A percentile compares a stretch with the other conserved stretches of the same genome.
Conservation (phyloP, 1,140 invertebrate genomes). For the Apis dorsata region DNA sequence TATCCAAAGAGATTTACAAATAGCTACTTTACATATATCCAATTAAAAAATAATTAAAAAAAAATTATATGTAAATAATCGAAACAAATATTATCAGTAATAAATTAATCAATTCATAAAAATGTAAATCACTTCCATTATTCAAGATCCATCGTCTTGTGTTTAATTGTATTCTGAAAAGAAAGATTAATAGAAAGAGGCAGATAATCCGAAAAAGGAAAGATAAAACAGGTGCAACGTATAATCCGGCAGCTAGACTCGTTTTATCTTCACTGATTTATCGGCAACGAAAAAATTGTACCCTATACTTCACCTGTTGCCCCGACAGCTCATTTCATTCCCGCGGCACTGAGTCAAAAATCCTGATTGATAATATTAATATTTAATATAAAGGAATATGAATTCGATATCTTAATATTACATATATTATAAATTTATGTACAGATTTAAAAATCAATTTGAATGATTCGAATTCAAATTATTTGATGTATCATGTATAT, state of each 20-base stretch:
- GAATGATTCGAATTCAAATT: too few relatives aligned
- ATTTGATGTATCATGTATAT: too few relatives aligned
- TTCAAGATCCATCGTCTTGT: not conserved
- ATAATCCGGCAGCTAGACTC: conserved; percentile 38
- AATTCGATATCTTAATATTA: too few relatives aligned
- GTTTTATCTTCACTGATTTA: conserved; percentile 53
- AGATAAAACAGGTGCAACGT: conserved; percentile 50
- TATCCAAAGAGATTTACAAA: too few relatives aligned
- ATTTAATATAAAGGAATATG: too few relatives aligned
- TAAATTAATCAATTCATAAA: not conserved
- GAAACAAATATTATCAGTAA: not conserved
- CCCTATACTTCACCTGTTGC: conserved; percentile 49
- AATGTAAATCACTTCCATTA: not conserved
- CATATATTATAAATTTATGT: too few relatives aligned
- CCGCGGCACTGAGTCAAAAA: not conserved
- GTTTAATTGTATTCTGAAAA: not conserved
- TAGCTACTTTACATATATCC: too few relatives aligned
- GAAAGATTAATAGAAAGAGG: conserved; percentile 23
- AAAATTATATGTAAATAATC: not conserved
- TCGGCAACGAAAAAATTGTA: conserved; percentile 44
- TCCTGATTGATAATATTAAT: not conserved
- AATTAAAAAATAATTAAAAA: not conserved
- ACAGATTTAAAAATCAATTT: too few relatives aligned
- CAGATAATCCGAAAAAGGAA: conserved; percentile 42
- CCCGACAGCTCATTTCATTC: not conserved